Percentiles rank a stretch among this genome's conserved stretches.
These are phyloP conservation scores for Eristalinus aeneus DNA, from an alignment of 2,888 invertebrate species.

Conservation along the genomic window DNA sequence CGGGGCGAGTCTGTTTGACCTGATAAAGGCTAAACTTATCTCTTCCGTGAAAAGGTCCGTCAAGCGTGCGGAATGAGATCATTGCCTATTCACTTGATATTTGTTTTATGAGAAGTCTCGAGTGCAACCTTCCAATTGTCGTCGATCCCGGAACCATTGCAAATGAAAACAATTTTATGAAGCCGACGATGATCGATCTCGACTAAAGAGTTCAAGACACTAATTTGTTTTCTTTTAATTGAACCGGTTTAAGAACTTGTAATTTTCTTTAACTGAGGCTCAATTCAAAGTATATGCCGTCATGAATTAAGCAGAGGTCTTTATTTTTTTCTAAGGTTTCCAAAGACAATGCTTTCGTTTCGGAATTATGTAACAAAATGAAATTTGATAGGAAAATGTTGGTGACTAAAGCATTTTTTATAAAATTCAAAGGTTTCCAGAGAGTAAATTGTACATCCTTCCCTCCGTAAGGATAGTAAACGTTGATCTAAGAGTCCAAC, in stretches of 20 bases:
- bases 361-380: no score
- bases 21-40: constrained; percentile 33
- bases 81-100: background rate
- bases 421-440: no score
- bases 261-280: background rate
- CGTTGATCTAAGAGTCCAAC: no score
- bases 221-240: background rate
- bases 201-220: background rate
- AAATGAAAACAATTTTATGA: background rate
- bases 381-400: no score
- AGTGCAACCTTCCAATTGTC: background rate
- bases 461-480: no score
- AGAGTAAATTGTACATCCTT: no score
- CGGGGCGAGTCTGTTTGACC: constrained; percentile 51
- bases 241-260: background rate
- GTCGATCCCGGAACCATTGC: background rate
- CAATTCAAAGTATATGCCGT: background rate
- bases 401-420: no score
- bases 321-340: no score
- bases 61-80: constrained; percentile 27
- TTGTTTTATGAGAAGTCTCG: background rate
- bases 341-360: no score
- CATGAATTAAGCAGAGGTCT: no score
- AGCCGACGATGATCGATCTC: background rate
- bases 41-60: background rate